Percentiles rank a stretch among this genome's conserved stretches.
Evolutionary conservation across 2,113 vertebrate species (phyloP).

Genomic region (Ceuthmochares aereus): DNA sequence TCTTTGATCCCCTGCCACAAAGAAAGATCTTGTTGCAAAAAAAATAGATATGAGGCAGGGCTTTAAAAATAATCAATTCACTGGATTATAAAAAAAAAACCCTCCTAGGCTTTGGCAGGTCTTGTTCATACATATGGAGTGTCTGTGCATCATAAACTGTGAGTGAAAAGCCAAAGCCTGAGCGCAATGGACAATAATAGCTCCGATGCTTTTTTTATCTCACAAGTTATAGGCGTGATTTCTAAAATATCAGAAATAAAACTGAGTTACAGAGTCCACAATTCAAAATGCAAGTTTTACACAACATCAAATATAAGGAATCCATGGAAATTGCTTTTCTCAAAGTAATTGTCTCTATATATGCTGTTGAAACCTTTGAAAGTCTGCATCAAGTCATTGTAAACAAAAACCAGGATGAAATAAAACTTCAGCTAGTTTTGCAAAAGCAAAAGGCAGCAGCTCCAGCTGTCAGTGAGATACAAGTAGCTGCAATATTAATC

Average conservation of each 20-base stretch:
- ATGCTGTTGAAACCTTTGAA: background rate
- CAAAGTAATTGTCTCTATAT: background rate
- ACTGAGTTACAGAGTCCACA: background rate
- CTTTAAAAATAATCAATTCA: background rate
- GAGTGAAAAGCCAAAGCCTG: background rate
- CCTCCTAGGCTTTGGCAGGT: background rate
- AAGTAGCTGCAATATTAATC: background rate
- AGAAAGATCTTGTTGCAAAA: background rate
- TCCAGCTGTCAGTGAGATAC: background rate
- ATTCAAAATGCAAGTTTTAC: background rate
- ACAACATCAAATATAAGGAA: background rate
- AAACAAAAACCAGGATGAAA: constrained; percentile 34
- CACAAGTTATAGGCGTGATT: background rate
- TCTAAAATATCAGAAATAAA: constrained; percentile 18
- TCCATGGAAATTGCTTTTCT: background rate
- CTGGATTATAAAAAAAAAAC: background rate
- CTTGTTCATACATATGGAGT: background rate
- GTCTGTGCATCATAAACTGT: constrained; percentile 3
- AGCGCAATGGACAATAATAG: background rate
- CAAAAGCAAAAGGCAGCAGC: background rate
- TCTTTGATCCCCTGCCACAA: background rate
- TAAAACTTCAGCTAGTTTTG: constrained; percentile 8
- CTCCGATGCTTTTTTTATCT: background rate
- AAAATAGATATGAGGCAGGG: background rate
- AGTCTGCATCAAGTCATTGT: background rate